A percentile compares a stretch with the other conserved stretches of the same genome.
These are phyloP conservation scores for Spheniscus mendiculus DNA, from an alignment of 2,113 vertebrate genomes.

Conservation along the genomic window DNA sequence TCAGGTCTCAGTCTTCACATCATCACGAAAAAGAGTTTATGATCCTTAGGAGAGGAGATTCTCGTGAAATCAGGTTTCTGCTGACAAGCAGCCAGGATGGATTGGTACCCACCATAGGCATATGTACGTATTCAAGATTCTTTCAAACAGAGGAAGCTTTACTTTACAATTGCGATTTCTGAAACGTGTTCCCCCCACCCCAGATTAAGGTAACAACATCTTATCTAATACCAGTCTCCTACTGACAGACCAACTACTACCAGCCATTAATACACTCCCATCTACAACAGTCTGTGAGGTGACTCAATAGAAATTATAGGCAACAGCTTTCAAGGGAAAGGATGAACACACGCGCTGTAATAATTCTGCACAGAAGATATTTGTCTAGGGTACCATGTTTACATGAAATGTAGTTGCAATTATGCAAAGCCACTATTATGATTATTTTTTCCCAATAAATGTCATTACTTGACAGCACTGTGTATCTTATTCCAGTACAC, in stretches of 20 bases:
- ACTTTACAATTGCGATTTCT: neutral
- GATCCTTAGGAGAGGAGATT: neutral
- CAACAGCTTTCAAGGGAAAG: neutral
- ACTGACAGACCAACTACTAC: neutral
- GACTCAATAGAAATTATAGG: neutral
- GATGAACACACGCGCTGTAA: neutral
- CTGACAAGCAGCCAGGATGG: neutral
- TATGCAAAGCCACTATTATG: neutral
- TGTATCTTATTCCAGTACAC: neutral
- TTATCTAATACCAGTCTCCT: neutral
- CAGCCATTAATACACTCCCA: neutral
- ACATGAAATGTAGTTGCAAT: neutral
- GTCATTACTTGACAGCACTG: neutral
- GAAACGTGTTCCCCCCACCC: neutral
- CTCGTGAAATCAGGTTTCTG: neutral
- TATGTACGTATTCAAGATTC: neutral
- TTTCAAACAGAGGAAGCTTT: neutral
- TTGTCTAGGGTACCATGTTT: neutral
- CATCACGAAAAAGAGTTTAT: neutral
- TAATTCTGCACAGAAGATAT: neutral
- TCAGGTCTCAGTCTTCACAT: neutral
- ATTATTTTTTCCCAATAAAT: neutral
- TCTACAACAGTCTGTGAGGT: neutral
- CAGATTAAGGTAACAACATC: neutral
- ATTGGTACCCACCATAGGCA: fast-evolving